These are phyloP conservation scores for Aphaenogaster ashmeadi DNA, from an alignment of 1,140 invertebrate genomes.

Conservation along the genomic window DNA sequence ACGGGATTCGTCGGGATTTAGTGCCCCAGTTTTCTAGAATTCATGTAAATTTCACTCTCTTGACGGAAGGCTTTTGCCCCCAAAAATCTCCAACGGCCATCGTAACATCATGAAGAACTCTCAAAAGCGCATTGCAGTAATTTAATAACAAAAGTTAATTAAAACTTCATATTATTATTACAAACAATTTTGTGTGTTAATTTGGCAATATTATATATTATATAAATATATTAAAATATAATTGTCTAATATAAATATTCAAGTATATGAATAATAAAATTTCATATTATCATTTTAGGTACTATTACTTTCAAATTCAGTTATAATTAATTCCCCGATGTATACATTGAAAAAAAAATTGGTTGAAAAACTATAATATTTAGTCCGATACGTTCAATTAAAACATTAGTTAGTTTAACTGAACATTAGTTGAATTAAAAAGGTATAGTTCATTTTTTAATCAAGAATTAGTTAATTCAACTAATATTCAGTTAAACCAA, in stretches of 20 bases:
- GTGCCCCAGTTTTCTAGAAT: conserved; percentile 29
- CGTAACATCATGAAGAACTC: neutral
- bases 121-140: neutral
- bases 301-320: neutral
- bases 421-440: too few species aligned
- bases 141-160: neutral
- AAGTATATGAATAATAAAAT: neutral
- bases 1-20: conserved; percentile 46
- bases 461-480: too few species aligned
- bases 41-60: conserved; percentile 48
- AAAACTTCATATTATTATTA: neutral
- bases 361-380: too few species aligned
- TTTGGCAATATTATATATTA: neutral
- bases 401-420: too few species aligned
- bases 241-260: neutral
- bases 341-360: neutral
- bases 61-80: neutral
- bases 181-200: neutral
- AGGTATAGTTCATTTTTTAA: too few species aligned
- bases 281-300: neutral
- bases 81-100: neutral
- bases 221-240: conserved; percentile 5
- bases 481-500: too few species aligned
- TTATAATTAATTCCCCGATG: neutral
- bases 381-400: too few species aligned